Conservation (phyloP, 2,888 invertebrate genomes). For the Nyleta sp. region DNA sequence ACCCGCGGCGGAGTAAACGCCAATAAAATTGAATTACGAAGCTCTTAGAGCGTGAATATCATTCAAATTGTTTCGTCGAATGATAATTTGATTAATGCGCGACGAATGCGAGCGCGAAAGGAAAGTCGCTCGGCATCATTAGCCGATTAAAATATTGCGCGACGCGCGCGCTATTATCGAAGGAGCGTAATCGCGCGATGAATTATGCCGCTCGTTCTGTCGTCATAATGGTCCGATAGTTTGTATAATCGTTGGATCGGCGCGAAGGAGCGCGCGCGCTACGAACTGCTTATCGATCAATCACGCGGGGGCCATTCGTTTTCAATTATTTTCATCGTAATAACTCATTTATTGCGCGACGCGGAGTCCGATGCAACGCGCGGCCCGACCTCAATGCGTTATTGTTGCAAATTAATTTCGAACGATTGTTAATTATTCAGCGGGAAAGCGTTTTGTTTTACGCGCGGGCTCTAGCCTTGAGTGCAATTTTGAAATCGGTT, state of each 20-base stretch:
- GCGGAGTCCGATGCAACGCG: background rate
- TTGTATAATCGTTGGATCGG: too few species aligned
- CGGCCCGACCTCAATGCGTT: background rate
- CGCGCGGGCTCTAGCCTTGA: too few species aligned
- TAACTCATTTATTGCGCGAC: conserved; percentile 19
- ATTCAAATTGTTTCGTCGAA: too few species aligned
- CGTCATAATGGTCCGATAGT: conserved; percentile 2
- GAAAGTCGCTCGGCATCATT: conserved; percentile 38
- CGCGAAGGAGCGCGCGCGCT: too few species aligned
- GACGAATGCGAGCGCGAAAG: too few species aligned
- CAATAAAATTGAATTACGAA: too few species aligned
- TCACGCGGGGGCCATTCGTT: conserved; percentile 19
- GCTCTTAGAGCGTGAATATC: too few species aligned
- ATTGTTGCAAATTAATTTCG: conserved; percentile 10
- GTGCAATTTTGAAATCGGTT: too few species aligned
- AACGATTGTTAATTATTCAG: conserved; percentile 4
- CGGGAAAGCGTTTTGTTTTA: too few species aligned
- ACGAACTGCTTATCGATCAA: too few species aligned
- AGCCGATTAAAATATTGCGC: conserved; percentile 36
- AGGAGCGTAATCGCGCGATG: conserved; percentile 32
- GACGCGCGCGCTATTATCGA: conserved; percentile 16
- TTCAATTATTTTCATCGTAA: conserved; percentile 20
- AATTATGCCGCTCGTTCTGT: conserved; percentile 41
- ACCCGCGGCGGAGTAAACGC: too few species aligned
- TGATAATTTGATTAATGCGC: too few species aligned